phyloP scores from a whole-genome alignment of 92 coral and sea anemone genomes.

The Epizoanthus ramosus region DNA sequence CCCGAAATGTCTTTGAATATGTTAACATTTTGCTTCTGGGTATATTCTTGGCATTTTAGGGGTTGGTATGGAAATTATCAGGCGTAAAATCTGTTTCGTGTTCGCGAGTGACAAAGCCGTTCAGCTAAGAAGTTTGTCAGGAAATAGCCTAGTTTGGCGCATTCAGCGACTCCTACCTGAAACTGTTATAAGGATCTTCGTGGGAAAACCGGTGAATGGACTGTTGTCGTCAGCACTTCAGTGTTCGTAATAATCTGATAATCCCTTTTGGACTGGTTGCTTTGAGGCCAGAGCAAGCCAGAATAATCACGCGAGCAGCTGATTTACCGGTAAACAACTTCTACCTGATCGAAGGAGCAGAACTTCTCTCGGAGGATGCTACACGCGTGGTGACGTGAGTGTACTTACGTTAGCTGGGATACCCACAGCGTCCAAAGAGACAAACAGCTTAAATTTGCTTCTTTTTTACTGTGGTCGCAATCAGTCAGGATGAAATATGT shows the following conservation, averaged over 20 bases:
- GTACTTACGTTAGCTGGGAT: not conserved
- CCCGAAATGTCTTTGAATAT: not conserved
- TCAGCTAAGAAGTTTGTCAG: not conserved
- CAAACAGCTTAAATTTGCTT: constrained; percentile 41
- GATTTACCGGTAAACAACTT: not conserved
- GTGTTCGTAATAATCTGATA: not conserved
- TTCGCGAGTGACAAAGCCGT: not conserved
- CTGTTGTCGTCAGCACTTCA: constrained; percentile 14
- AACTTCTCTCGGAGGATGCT: not conserved
- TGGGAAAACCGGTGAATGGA: constrained; percentile 1
- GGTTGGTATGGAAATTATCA: not conserved
- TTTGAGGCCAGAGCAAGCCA: not conserved
- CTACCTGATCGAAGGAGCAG: not conserved
- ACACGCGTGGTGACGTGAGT: not conserved
- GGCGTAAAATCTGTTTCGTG: not conserved
- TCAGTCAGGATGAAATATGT: constrained; percentile 11
- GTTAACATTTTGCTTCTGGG: constrained; percentile 24
- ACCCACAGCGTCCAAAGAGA: not conserved
- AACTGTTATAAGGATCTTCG: constrained; percentile 2
- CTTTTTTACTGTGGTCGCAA: constrained; percentile 16
- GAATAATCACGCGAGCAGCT: not conserved
- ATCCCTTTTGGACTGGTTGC: constrained; percentile 4
- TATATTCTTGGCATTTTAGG: not conserved
- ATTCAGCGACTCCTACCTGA: constrained; percentile 17
- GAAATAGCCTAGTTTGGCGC: constrained; percentile 1